phyloP scores from a whole-genome alignment of 2,797 vertebrate species.

The Allenopithecus nigroviridis region DNA sequence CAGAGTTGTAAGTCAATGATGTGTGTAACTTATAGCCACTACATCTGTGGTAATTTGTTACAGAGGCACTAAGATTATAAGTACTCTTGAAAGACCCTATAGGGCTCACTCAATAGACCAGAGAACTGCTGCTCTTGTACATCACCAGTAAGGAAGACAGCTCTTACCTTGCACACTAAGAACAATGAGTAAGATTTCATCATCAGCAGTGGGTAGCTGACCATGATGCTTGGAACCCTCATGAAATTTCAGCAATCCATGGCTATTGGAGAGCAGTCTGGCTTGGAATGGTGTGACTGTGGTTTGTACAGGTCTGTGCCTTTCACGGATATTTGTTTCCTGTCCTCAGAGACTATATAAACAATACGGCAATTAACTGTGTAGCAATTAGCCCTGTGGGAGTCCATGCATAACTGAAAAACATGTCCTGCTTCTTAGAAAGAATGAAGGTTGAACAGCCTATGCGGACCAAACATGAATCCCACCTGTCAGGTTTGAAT shows the following conservation, averaged over 20 bases:
- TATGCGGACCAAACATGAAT: background rate
- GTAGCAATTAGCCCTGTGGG: constrained; percentile 56
- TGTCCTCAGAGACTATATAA: constrained; percentile 48
- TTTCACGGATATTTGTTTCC: constrained; percentile 58
- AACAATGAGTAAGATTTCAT: background rate
- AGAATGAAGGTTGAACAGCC: constrained; percentile 30
- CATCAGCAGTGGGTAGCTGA: background rate
- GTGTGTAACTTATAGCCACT: background rate
- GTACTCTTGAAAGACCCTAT: background rate
- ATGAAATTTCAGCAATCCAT: background rate
- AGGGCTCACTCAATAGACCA: background rate
- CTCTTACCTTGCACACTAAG: background rate
- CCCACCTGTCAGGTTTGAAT: background rate
- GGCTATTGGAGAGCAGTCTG: background rate
- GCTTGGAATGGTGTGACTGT: background rate
- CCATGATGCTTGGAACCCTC: background rate
- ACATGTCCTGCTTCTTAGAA: constrained; percentile 38
- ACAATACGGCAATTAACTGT: constrained; percentile 55
- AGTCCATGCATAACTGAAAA: constrained; percentile 41
- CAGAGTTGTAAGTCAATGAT: background rate
- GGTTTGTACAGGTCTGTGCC: background rate
- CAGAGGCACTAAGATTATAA: background rate
- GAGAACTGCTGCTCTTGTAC: background rate
- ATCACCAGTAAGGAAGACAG: fast-evolving
- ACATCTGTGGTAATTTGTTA: background rate